A percentile compares a stretch with the other conserved stretches of the same genome.
Conservation (phyloP, 2,797 vertebrate species). For the Falco novaeseelandiae region DNA sequence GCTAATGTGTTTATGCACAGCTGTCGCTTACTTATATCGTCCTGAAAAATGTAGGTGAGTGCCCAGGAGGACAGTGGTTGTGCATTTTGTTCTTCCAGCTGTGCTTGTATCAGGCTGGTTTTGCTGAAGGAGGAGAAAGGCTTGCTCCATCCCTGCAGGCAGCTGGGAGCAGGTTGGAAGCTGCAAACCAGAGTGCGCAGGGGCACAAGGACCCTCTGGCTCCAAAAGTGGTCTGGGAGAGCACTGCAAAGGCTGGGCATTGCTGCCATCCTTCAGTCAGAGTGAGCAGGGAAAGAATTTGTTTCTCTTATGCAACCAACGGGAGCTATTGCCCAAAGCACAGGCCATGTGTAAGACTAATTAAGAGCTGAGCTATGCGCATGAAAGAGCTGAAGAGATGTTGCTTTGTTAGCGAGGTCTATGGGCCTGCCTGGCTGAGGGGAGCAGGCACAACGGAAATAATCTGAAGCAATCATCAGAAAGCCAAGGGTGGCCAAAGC, state of each 20-base stretch:
- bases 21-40: neutral
- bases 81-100: neutral
- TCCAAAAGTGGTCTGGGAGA: neutral
- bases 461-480: neutral
- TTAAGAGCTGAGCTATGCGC: neutral
- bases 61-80: neutral
- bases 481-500: neutral
- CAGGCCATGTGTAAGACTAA: accelerated
- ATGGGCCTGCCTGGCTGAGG: neutral
- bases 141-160: accelerated
- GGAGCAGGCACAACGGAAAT: neutral
- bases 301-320: neutral
- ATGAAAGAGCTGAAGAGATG: neutral
- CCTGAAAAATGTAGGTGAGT: neutral
- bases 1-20: neutral
- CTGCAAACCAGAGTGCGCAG: neutral
- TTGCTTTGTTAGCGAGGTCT: neutral
- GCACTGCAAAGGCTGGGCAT: neutral
- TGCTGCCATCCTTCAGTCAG: conserved; percentile 33
- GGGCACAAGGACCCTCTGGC: neutral
- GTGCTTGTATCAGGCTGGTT: neutral
- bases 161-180: accelerated
- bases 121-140: neutral
- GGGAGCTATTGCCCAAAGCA: neutral
- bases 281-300: neutral